phyloP scores from a whole-genome alignment of 1,140 invertebrate genomes.

The Forficula auricularia region DNA sequence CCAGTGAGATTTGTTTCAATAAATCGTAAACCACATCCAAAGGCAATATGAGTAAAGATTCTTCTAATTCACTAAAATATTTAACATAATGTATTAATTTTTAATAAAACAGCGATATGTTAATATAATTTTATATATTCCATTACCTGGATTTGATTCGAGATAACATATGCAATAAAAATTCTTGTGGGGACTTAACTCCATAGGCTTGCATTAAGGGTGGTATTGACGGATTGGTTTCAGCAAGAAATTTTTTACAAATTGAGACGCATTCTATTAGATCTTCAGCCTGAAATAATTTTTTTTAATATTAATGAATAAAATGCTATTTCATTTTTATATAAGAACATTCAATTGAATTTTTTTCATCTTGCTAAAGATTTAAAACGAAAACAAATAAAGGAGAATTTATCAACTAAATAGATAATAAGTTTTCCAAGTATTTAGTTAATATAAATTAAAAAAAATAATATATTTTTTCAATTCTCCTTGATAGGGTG shows the following conservation, averaged over 20 bases:
- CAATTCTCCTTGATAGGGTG: not conserved
- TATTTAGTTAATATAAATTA: not conserved
- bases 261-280: slow-evolving; percentile 75
- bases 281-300: slow-evolving; percentile 52
- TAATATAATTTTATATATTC: not conserved
- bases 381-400: not conserved
- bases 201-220: slow-evolving; percentile 64
- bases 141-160: slow-evolving; percentile 51
- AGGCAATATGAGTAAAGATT: slow-evolving; percentile 68
- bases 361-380: not conserved
- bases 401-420: not conserved
- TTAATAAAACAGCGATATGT: not conserved
- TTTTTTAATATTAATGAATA: not conserved
- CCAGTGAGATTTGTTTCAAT: slow-evolving; percentile 45
- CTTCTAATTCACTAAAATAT: slow-evolving; percentile 67
- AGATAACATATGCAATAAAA: slow-evolving; percentile 59
- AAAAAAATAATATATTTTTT: not conserved
- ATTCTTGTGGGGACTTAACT: slow-evolving; percentile 53
- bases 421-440: not conserved
- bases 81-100: slow-evolving; percentile 1
- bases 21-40: slow-evolving; percentile 66
- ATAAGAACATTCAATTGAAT: slow-evolving; percentile 2
- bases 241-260: slow-evolving; percentile 40
- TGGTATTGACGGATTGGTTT: slow-evolving; percentile 31
- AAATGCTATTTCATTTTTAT: slow-evolving; percentile 7